A percentile compares a stretch with the other conserved stretches of the same genome.
Evolutionary conservation across 1,140 invertebrate species (phyloP).

Genomic region (Lucilia cuprina): DNA sequence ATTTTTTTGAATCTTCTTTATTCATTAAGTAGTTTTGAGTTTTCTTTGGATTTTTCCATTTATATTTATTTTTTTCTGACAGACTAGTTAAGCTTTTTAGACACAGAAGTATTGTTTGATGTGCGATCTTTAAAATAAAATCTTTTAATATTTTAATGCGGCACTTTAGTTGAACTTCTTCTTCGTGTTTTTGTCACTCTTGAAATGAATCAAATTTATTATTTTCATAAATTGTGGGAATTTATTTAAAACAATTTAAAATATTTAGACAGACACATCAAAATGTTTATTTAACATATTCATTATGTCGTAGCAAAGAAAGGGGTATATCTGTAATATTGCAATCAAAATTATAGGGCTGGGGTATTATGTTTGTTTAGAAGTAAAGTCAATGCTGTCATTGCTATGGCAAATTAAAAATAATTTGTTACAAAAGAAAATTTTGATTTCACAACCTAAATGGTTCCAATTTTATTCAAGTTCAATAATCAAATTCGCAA

Average conservation of each 20-base stretch:
- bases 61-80: background rate
- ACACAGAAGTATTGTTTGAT: background rate
- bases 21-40: background rate
- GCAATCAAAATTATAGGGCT: too few species aligned
- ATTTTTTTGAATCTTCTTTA: background rate
- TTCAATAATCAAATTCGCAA: too few species aligned
- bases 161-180: background rate
- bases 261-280: background rate
- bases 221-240: background rate
- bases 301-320: too few species aligned
- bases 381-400: too few species aligned
- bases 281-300: too few species aligned
- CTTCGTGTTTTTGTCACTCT: background rate
- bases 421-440: too few species aligned
- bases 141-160: background rate
- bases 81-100: background rate
- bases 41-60: background rate
- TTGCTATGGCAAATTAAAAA: too few species aligned
- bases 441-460: too few species aligned
- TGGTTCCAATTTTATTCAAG: too few species aligned
- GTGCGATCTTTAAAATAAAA: background rate
- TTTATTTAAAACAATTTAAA: background rate
- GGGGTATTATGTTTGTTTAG: too few species aligned
- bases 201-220: background rate
- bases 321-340: too few species aligned